Evolutionary conservation across 2,888 invertebrate species (phyloP), one percentile per base, ranked within the genome.

Genomic region (Automeris io): DNA sequence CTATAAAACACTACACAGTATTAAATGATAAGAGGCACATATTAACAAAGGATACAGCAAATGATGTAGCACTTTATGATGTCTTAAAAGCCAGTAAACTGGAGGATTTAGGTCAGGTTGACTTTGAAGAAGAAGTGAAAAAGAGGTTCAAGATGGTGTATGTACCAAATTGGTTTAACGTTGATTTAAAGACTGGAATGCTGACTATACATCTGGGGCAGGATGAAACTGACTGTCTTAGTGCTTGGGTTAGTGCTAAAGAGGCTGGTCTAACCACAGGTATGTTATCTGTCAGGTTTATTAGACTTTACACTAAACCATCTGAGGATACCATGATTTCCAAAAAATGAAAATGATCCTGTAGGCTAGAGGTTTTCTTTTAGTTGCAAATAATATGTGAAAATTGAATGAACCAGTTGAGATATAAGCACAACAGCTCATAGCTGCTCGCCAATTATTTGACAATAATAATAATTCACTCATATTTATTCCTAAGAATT

Each of bases 161-260:
- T 72, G 97, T 99, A 59, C 99, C 99, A 18, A 98, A 96, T 83
- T 99, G 99, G 99, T 99, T 99, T 74, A 95, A 95, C 51, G 97
- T 99, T 31, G 99, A 99, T 85, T 90, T 99, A 33, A 99, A 99
- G 88, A 99, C 98, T 42, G 99, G 99, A 46, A 95, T 99, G 95
- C 88, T 99, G 60, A 98, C 98, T 5, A 96, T 99, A 70, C 98
- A 99, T 67, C 89, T 99, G 56, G 95, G 95, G 0, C 95, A 96
- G 74, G 99, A 99, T 71, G 99, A 99, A 81, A 95, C 95, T 1
- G 99, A 99, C 71, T 99, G 98, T 71, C 94, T 99, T 62, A 93
- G 97, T 23, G 98, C 99, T 0, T 99, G 99, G 99, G 97, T 99
- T 2, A 97, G 98, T 35, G 96, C 97, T 0, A 94, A 93, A 70